Base-by-base conservation (phyloP, 2,888 invertebrate species). In the Blera fallax region DNA sequence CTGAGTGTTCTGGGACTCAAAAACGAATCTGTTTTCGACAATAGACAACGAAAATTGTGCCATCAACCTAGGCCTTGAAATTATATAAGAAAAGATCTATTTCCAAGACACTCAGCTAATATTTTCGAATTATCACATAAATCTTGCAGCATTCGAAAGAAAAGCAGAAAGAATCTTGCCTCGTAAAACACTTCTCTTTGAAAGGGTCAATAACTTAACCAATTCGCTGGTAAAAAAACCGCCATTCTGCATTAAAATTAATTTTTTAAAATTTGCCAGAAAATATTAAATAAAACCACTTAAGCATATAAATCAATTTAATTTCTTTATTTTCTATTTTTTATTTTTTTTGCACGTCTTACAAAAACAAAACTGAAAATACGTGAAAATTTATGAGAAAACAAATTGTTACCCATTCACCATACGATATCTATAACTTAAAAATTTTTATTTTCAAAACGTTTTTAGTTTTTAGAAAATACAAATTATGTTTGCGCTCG, bases 351-450 rank as follows among this genome's bases (percentile, higher is more conserved):
- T 14, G 24, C 27, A 16, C 21, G 16, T 14, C 21, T 58, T 18
- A 11, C n/a, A 27, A 67, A 67, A 67, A 65, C 50, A 67, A 52
- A 34, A 10, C 14, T 2, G 8, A 0, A 45, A 65, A 48, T 24
- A 40, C 10, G 27, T 1, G 54, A 54, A 40, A 54, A 69, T 69
- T 69, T 43, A 43, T 56, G 43, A 32, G 56, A 43, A 69, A 69
- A 43, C 56, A 56, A 43, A 69, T 69, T 54, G 18, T 56, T 69
- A 54, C 7, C 69, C 40, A 27, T 54, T 54, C 54, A 18, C 69
- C 54, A 69, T 69, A 29, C 43, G 54, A 54, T 56, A 21, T 56
- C 54, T 37, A 67, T 67, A 67, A 67, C 29, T 69, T 43, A 64
- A 29, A 8, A 54, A n/a, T 27, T 54, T 54, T 54, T 69, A 40